Evolutionary conservation across 2,797 vertebrate species (phyloP).

Genomic region (Chloroceryle inda): DNA sequence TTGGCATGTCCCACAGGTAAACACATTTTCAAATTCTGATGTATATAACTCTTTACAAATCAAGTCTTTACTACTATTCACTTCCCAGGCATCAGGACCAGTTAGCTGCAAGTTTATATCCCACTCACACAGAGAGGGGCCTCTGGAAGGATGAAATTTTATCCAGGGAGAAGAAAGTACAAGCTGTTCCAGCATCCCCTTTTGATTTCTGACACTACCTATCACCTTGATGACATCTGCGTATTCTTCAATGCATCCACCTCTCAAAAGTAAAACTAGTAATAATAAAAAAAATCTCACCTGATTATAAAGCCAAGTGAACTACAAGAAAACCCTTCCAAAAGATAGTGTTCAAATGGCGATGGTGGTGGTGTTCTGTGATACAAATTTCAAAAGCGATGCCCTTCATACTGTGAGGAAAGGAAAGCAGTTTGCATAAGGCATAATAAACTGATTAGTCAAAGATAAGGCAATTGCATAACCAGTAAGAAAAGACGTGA

Average conservation of each 20-base stretch:
- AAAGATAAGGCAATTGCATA: neutral
- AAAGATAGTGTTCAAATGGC: neutral
- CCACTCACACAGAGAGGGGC: neutral
- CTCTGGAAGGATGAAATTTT: neutral
- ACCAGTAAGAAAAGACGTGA: neutral
- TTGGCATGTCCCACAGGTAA: neutral
- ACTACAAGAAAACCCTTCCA: neutral
- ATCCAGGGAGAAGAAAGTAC: neutral
- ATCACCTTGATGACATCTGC: accelerated
- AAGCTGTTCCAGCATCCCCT: neutral
- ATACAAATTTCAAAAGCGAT: neutral
- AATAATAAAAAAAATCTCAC: neutral
- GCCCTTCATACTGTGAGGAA: neutral
- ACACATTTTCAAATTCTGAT: neutral
- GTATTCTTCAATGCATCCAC: neutral
- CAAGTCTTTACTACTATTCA: neutral
- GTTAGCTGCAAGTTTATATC: neutral
- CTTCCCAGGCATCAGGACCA: neutral
- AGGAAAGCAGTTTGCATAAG: neutral
- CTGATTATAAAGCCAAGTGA: neutral
- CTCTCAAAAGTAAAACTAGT: neutral
- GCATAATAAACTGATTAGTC: neutral
- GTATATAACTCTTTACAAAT: neutral
- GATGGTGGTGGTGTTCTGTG: neutral
- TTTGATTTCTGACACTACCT: neutral